Percentiles rank a stretch among this genome's conserved stretches.
These are phyloP conservation scores for Grallaria varia DNA, from an alignment of 2,113 vertebrate genomes.

Conservation along the genomic window DNA sequence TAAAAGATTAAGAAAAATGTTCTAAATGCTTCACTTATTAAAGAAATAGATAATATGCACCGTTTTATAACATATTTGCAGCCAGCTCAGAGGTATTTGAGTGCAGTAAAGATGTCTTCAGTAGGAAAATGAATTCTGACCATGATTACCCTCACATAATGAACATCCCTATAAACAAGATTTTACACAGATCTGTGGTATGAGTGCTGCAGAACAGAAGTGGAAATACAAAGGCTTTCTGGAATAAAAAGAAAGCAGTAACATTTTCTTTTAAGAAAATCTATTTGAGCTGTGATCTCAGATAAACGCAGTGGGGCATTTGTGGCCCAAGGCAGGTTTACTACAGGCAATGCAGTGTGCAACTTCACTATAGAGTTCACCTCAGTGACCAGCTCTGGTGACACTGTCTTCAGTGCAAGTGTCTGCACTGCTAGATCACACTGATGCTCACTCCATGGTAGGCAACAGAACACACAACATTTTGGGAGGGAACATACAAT, in stretches of 20 bases:
- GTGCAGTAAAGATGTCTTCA: neutral
- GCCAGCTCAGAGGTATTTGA: neutral
- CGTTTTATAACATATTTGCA: neutral
- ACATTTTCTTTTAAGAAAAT: neutral
- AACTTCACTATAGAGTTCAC: neutral
- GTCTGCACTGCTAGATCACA: neutral
- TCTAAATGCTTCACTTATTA: neutral
- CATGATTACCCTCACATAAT: neutral
- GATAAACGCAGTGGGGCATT: too few species aligned
- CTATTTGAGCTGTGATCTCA: accelerated
- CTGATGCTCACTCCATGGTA: accelerated
- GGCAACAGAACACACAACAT: neutral
- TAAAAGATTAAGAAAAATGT: neutral
- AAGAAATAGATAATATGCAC: neutral
- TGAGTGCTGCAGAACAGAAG: neutral
- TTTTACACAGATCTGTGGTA: neutral
- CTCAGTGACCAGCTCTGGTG: neutral
- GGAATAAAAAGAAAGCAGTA: neutral
- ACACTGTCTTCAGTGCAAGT: neutral
- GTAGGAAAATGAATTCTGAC: neutral
- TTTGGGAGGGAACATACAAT: neutral
- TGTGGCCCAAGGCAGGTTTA: neutral
- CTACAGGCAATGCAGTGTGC: neutral
- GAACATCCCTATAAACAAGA: neutral
- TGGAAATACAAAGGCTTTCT: neutral